Conservation (phyloP, 2,113 vertebrate species). For the Puma concolor region DNA sequence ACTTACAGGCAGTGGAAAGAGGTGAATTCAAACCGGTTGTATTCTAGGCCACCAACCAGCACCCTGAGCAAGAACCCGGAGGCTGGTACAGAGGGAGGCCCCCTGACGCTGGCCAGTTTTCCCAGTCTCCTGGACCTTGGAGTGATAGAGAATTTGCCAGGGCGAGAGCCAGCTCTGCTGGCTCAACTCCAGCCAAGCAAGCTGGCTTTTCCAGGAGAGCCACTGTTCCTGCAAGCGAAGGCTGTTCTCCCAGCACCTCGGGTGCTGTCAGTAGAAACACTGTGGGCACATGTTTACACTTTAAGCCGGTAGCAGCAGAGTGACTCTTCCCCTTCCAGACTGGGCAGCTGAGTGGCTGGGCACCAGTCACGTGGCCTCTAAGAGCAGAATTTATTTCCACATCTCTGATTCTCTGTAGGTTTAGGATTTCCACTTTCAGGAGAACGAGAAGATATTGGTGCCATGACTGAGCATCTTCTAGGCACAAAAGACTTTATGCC, state of each 20-base stretch:
- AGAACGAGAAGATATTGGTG: neutral
- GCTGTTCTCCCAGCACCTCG: conserved; percentile 37
- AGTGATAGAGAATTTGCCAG: neutral
- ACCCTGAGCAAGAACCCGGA: neutral
- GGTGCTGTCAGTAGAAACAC: neutral
- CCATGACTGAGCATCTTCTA: neutral
- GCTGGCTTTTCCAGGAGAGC: conserved; percentile 34
- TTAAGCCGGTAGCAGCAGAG: neutral
- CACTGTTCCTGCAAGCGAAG: neutral
- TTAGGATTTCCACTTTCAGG: neutral
- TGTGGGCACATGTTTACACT: neutral
- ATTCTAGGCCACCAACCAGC: neutral
- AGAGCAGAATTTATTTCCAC: neutral
- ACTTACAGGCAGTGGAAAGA: neutral
- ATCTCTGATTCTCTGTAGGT: neutral
- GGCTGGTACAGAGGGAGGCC: neutral
- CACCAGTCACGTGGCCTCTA: neutral
- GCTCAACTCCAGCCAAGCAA: conserved; percentile 7
- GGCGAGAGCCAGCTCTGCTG: neutral
- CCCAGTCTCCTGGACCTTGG: neutral
- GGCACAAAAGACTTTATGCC: neutral
- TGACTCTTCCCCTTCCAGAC: neutral
- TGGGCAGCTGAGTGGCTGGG: neutral
- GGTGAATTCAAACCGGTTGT: neutral
- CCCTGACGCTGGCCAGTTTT: neutral